Evolutionary conservation across 1,140 invertebrate species (phyloP).

Genomic region (Galleria mellonella): DNA sequence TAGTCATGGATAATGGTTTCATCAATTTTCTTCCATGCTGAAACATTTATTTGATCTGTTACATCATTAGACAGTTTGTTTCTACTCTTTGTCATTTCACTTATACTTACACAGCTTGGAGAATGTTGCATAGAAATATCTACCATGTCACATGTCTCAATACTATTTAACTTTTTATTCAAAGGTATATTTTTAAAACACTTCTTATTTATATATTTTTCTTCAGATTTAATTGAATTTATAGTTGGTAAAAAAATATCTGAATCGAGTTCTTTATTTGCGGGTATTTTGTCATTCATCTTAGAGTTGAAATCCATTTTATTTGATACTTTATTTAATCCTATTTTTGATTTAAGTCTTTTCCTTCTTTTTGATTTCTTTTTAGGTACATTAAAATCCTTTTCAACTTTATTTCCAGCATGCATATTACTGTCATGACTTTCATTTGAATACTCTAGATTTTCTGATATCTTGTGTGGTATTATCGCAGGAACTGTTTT

Average conservation of each 20-base stretch:
- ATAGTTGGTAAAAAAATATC: no score
- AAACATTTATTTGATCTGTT: constrained; percentile 7
- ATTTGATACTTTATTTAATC: neutral
- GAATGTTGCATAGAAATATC: no score
- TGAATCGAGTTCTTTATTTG: no score
- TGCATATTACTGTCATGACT: neutral
- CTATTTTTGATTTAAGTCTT: constrained; percentile 9
- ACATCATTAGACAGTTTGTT: neutral
- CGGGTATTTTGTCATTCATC: no score
- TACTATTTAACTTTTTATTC: no score
- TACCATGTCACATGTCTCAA: no score
- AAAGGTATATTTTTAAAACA: no score
- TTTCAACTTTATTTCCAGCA: neutral
- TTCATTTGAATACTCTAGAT: neutral
- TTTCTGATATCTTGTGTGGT: no score
- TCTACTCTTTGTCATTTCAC: constrained; percentile 11
- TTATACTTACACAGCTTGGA: constrained; percentile 1
- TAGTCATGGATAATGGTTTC: constrained; percentile 14
- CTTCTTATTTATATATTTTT: no score
- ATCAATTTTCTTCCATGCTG: constrained; percentile 5
- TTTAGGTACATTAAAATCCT: neutral
- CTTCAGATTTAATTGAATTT: no score
- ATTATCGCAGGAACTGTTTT: neutral
- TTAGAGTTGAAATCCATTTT: no score
- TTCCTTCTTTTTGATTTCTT: constrained; percentile 6